Evolutionary conservation across 1,140 invertebrate species (phyloP), one percentile per base, ranked within the genome.

Genomic region (Venustaconcha ellipsiformis): DNA sequence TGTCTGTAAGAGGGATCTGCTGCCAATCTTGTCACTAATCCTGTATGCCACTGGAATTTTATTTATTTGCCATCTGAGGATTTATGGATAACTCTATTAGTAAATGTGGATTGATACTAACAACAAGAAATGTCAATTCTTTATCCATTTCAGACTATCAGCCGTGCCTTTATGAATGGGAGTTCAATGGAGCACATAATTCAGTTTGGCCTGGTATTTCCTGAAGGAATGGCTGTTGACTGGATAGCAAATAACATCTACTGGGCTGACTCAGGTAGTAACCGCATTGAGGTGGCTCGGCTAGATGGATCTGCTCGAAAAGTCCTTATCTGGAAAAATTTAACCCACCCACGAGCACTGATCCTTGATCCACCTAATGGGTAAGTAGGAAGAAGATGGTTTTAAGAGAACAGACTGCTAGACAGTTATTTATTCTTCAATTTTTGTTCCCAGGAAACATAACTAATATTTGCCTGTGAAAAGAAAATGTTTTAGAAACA

Each of bases 181-280:
- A 94, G 93, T 89, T 92, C 93, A 37, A 88, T 96, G 75, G 96
- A 90, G 74, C 77, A 80, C 76, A 92, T 98, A 20, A 92, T 98
- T 4, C 94, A 97, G 88, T 94, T 94, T 71, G 95, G 95, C 60
- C 89, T 97, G 30, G 93, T 93, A 78, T 95, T 94, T 55, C 87
- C 89, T 13, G 97, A 99, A 92, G 98, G 97, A n/a, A 90, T 99
- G 80, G 94, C 96, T 13, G 92, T 99, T 15, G 98, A 99, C 91
- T 98, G 96, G 94, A 91, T 97, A 30, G 94, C 96, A 1, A 92
- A 96, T 82, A 98, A 97, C 83, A 93, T 99, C 65, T 99, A 97
- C 88, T 99, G 98, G 96, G 96, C 97, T 0, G 98, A 99, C 90
- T 97, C 96, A 0, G 93, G 92, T 11, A 95, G 95, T 83, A 93